These are phyloP conservation scores for Hippocampus comes DNA, from an alignment of 2,113 vertebrate species.

Conservation along the genomic window DNA sequence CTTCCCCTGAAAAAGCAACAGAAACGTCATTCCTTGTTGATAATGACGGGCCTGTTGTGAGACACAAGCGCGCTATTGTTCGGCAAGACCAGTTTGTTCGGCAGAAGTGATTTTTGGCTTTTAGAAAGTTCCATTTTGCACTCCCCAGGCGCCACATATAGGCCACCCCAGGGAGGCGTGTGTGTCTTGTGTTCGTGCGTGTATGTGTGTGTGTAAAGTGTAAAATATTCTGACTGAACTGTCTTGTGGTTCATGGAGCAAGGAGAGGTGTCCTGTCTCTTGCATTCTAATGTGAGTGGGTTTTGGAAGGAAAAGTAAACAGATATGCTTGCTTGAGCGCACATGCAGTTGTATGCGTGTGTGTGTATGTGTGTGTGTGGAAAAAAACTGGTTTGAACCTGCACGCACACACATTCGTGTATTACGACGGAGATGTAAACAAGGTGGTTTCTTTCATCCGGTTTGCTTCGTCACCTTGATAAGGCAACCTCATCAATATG, in stretches of 20 bases:
- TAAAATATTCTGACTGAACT: conserved; percentile 75
- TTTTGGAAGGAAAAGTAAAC: conserved; percentile 68
- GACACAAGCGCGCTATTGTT: conserved; percentile 60
- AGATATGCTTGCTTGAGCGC: conserved; percentile 71
- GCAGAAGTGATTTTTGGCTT: conserved; percentile 68
- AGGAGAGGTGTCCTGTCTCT: conserved; percentile 67
- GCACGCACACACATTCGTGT: conserved; percentile 39
- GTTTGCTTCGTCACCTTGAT: conserved; percentile 4
- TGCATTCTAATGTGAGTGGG: conserved; percentile 70
- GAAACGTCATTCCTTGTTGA: conserved; percentile 55
- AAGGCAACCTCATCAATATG: neutral
- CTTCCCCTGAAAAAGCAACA: conserved; percentile 54
- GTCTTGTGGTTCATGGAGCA: conserved; percentile 69
- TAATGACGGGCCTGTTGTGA: conserved; percentile 63
- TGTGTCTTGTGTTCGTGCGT: conserved; percentile 34
- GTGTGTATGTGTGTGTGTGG: conserved; percentile 25
- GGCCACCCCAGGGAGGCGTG: conserved; percentile 64
- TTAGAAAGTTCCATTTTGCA: conserved; percentile 75
- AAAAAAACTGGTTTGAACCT: conserved; percentile 14
- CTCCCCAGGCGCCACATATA: conserved; percentile 64
- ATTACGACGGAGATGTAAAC: conserved; percentile 15
- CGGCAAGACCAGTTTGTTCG: conserved; percentile 68
- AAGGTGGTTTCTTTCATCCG: conserved; percentile 19
- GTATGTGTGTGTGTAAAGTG: conserved; percentile 50
- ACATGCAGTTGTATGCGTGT: conserved; percentile 32